These are phyloP conservation scores for Catharus minimus DNA, from an alignment of 2,113 vertebrate species.

Conservation along the genomic window DNA sequence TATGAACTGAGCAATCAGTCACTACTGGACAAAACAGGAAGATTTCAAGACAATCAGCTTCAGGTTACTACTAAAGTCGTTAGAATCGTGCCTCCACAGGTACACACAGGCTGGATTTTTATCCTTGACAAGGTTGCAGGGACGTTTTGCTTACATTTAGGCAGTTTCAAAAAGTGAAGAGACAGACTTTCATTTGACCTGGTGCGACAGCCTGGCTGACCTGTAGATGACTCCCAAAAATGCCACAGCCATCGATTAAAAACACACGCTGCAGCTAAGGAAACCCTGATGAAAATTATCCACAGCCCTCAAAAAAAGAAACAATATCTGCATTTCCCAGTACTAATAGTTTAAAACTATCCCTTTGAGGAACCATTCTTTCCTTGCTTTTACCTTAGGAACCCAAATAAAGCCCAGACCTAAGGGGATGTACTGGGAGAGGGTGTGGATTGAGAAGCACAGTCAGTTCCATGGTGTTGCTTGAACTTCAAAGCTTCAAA, in stretches of 20 bases:
- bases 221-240: neutral
- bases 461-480: neutral
- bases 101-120: neutral
- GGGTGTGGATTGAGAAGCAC: neutral
- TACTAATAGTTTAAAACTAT: neutral
- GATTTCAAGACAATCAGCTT: slow-evolving; percentile 44
- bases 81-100: neutral
- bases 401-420: neutral
- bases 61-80: neutral
- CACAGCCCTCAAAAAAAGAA: neutral
- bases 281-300: neutral
- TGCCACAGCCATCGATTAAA: rapidly evolving
- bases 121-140: neutral
- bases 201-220: rapidly evolving
- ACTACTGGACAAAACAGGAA: slow-evolving; percentile 54
- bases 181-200: neutral
- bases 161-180: neutral
- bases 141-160: neutral
- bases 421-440: neutral
- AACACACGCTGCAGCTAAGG: neutral
- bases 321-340: neutral
- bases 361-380: neutral
- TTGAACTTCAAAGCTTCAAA: neutral
- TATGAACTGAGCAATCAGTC: neutral
- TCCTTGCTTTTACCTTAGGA: neutral